Base-by-base conservation (phyloP, 2,797 vertebrate genomes). In the Ceryle rudis region DNA sequence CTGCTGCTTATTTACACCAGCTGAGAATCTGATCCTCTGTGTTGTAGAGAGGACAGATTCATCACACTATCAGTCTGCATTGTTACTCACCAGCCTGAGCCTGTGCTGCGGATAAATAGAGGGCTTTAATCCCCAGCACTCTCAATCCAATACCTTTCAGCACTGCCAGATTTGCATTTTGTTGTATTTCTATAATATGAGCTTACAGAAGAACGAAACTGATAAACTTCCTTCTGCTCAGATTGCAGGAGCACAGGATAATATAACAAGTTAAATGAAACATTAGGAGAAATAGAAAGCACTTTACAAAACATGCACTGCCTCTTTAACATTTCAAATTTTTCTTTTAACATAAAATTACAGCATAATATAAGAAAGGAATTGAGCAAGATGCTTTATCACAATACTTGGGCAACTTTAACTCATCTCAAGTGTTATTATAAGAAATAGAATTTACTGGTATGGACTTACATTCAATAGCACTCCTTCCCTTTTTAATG, bases 361-460 rank as follows among this genome's bases (percentile, higher is more conserved):
- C 71, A 94, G 96, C 92, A 91, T 94, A 94, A 91, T 95, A 97
- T 97, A 96, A 55, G 67, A 88, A 97, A 98, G 95, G 91, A 98
- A 81, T 83, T 93, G 84, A 90, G 97, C 67, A 84, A 96, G 98
- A 98, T 96, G 96, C 97, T 98, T 98, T 97, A 98, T 98, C 98
- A 97, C 97, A 97, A 98, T 97, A 98, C 96, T 97, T 95, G 85
- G 97, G 97, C 97, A 98, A 98, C 97, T 98, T 97, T 98, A 98
- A 98, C 98, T 98, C 97, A 97, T 98, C 98, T 98, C 97, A 98
- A 98, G 97, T 98, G 98, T 98, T 98, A 98, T 98, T 98, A 97
- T 98, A 98, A 98, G 98, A 98, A 98, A 98, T 94, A 98, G 98
- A 98, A 99, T 98, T 98, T 98, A 99, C 98, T 98, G 97, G 97